Evolutionary conservation across 2,888 invertebrate genomes (phyloP).

Genomic region (Polia nebulosa): DNA sequence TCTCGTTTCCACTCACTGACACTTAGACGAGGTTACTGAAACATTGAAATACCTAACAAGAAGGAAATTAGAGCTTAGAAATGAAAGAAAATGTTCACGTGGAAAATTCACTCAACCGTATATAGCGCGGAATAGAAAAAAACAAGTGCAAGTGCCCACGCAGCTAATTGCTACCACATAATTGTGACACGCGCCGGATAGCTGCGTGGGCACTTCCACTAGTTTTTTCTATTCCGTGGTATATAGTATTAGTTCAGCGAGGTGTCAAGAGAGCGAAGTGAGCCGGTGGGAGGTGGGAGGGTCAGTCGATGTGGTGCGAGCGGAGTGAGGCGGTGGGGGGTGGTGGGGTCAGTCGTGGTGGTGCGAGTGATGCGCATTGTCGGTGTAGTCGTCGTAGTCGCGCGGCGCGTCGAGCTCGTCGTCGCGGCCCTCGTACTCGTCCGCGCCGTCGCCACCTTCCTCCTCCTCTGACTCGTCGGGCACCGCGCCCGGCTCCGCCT

Average conservation of each 20-base stretch:
- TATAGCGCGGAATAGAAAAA: too few species aligned
- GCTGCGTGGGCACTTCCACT: too few species aligned
- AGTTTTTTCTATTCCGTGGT: too few species aligned
- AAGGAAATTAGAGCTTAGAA: too few species aligned
- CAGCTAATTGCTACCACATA: too few species aligned
- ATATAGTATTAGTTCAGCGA: not conserved
- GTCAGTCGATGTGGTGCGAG: conserved; percentile 79
- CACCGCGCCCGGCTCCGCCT: conserved; percentile 63
- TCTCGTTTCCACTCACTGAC: not conserved
- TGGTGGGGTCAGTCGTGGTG: conserved; percentile 79
- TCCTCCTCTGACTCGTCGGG: conserved; percentile 67
- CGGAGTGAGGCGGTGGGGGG: not conserved
- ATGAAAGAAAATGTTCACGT: not conserved
- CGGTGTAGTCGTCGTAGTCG: conserved; percentile 88
- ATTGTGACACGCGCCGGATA: too few species aligned
- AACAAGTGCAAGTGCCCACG: too few species aligned
- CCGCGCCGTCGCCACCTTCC: conserved; percentile 64
- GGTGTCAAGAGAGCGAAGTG: not conserved
- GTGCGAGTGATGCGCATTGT: conserved; percentile 83
- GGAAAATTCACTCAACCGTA: not conserved
- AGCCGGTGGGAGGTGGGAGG: not conserved
- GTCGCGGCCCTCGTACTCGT: conserved; percentile 80
- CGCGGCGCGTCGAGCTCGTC: conserved; percentile 81
- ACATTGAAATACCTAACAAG: not conserved
- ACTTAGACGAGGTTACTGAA: not conserved